phyloP scores from a whole-genome alignment of 2,888 invertebrate species.

The Erpobdella octoculata region DNA sequence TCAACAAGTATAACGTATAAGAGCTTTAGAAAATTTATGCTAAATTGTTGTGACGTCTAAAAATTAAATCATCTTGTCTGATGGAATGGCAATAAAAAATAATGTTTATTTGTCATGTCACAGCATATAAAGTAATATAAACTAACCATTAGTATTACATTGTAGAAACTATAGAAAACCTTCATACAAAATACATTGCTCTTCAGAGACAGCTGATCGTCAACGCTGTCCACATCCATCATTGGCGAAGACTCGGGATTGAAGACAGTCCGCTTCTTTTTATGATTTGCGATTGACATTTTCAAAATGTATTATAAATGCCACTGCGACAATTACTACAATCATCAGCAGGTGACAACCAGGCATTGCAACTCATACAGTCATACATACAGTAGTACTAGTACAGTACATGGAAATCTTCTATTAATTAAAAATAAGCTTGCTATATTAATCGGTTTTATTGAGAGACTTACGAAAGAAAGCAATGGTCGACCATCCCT shows the following conservation, averaged over 20 bases:
- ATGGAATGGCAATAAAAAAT: background rate
- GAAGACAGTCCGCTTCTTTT: background rate
- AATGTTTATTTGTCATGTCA: background rate
- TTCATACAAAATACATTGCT: slow-evolving; percentile 1
- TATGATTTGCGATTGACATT: background rate
- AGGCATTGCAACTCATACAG: no score
- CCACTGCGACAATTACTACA: no score
- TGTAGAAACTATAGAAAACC: slow-evolving; percentile 8
- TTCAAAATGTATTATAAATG: no score
- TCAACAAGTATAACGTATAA: no score
- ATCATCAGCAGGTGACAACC: no score
- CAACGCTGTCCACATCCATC: slow-evolving; percentile 17
- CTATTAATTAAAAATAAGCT: no score
- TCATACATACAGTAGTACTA: no score
- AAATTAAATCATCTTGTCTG: background rate
- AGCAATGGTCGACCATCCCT: no score
- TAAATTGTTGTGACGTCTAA: background rate
- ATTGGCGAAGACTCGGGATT: slow-evolving; percentile 14
- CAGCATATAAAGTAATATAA: background rate
- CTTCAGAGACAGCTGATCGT: background rate
- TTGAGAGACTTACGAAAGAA: no score
- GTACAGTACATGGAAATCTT: no score
- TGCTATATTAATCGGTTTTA: no score
- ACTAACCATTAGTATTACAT: slow-evolving; percentile 15
- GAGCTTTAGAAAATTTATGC: no score